Base-by-base conservation (phyloP, 2,888 invertebrate genomes). In the Pollenia angustigena region DNA sequence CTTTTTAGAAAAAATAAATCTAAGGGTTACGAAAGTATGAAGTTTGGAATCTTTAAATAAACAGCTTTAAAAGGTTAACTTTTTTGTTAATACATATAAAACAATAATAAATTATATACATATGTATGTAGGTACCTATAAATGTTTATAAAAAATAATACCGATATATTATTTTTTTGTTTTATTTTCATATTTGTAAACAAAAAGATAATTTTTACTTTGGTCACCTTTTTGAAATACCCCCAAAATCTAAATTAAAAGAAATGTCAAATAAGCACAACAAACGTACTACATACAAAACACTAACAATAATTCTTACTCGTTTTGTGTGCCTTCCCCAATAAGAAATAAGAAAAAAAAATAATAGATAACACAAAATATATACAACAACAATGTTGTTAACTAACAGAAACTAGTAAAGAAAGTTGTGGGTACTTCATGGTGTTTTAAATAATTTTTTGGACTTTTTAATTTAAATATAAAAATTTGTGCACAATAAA, bases 231-330 rank as follows among this genome's bases (percentile, higher is more conserved):
- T 48, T 11, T 18, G 12, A 7, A 78, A 64, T 46, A 52, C 11
- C n/a, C 42, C 23, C 44, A 32, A 60, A 79, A 42, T 58, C 4
- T 40, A 60, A 44, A 44, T 81, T 62, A 60, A 32, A 32, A 56
- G 44, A 83, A 83, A 81, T 83, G 60, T 87, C 72, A 72, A 68
- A 81, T 68, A 80, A 83, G 60, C 71, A 62, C 80, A 86, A 80
- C 78, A 83, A 86, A 66, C 60, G 12, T 16, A 60, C 48, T 40
- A 48, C 50, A 76, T 44, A 81, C 6, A 69, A 32, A 48, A 80
- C 52, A 69, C 32, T 32, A 60, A 72, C 54, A 50, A 46, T 72
- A 58, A 58, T 32, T 76, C 23, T 72, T 60, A 56, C 64, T 76
- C 12, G 64, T 52, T 75, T 64, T 66, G 48, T 44, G 46, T 16